Evolutionary conservation across 2,888 invertebrate species (phyloP), one percentile per base, ranked within the genome.

Genomic region (Frankliniella fusca): DNA sequence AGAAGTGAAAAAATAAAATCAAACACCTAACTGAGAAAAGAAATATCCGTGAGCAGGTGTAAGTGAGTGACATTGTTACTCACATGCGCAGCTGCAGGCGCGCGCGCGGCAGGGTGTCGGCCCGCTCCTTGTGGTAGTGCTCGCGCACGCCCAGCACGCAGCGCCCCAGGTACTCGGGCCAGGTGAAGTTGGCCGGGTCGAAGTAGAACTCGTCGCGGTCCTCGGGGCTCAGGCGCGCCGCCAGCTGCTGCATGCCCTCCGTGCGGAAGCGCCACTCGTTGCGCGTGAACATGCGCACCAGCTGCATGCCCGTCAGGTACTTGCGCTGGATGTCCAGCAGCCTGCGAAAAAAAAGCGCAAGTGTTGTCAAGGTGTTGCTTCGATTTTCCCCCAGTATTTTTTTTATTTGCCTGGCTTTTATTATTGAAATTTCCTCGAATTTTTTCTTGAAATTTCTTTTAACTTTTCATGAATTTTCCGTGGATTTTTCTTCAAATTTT

Each of bases 121-220:
- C 80, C 80, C 70, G 23, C 70, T 76, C 70, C 70, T 76, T 76
- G 70, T 76, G 70, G 70, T 76, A 76, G 70, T 76, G 27, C 70
- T 76, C 70, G 23, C 70, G 70, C 11, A 76, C 70, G 8, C 70
- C 70, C 27, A 76, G 70, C 70, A 76, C 70, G 70, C 70, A 76
- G 11, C 70, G 70, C 70, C 27, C 70, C 23, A 76, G 27, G 70
- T 76, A 76, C 70, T 76, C 70, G 27, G 70, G 70, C 70, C 70
- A 76, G 11, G 70, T 76, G 27, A 9, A 76, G 70, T 76, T 76
- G 70, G 70, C 70, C 70, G 70, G 70, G 70, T 76, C 70, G 70
- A 76, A 76, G 70, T 76, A 76, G 70, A 76, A 76, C 27, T 27
- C 27, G 27, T 76, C 70, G 23, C 70, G 23, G 70, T 76, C 70